phyloP scores from a whole-genome alignment of 2,113 vertebrate genomes.

The Laticauda colubrina region DNA sequence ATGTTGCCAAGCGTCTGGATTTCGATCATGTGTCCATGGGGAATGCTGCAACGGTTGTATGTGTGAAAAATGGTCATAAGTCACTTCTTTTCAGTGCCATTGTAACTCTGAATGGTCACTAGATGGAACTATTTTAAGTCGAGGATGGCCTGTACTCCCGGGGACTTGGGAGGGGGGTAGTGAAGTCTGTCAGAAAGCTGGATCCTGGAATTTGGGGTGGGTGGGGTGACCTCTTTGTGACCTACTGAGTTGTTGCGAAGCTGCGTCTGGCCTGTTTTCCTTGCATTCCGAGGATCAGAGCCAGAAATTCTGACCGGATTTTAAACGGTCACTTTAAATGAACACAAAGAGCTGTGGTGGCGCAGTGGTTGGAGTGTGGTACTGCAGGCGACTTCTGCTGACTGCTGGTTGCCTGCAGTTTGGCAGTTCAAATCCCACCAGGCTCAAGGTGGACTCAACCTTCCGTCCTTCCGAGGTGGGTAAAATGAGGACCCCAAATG shows the following conservation, averaged over 20 bases:
- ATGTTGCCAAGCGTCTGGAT: neutral
- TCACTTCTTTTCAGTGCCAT: neutral
- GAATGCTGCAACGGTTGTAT: neutral
- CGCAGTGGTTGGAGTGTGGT: no score
- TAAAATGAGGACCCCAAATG: no score
- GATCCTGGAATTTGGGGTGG: neutral
- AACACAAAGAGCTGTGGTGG: no score
- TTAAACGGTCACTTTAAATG: no score
- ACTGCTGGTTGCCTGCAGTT: no score
- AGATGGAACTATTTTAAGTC: neutral
- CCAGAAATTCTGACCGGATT: neutral
- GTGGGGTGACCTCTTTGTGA: neutral
- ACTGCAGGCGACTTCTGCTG: no score
- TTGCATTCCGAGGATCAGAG: neutral
- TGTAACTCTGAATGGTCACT: neutral
- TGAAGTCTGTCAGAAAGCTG: neutral
- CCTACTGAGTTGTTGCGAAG: neutral
- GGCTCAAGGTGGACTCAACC: no score
- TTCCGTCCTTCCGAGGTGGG: no score
- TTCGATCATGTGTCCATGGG: neutral
- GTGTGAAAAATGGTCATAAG: neutral
- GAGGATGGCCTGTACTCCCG: neutral
- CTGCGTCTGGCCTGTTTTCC: neutral
- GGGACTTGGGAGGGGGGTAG: neutral
- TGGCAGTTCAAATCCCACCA: no score